phyloP scores from a whole-genome alignment of 2,888 invertebrate genomes.

The Ceratothoa steindachneri region DNA sequence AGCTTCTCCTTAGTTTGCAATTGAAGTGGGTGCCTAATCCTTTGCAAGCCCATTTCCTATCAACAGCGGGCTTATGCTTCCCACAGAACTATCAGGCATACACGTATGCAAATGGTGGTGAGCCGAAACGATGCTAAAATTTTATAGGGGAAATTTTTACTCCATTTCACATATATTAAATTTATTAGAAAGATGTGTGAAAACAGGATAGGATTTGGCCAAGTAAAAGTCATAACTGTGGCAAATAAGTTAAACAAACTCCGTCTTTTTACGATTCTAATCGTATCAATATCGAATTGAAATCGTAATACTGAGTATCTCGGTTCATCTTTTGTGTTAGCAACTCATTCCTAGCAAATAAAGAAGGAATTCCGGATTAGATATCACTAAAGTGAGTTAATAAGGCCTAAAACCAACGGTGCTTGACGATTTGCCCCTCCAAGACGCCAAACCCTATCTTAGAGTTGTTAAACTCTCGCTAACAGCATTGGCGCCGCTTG shows the following conservation, averaged over 20 bases:
- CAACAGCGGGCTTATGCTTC: no score
- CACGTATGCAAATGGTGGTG: no score
- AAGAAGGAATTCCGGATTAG: not conserved
- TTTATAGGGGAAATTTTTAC: no score
- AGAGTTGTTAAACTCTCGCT: constrained; percentile 5
- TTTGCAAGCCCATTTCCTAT: no score
- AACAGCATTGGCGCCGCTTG: not conserved
- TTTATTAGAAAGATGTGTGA: no score
- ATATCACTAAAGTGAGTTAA: constrained; percentile 33
- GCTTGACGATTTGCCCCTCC: not conserved
- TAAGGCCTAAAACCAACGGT: constrained; percentile 3
- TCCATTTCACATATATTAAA: no score
- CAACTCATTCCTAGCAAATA: not conserved
- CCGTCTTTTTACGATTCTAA: not conserved
- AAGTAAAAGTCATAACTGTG: no score
- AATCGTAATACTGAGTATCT: not conserved
- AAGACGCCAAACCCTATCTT: constrained; percentile 5
- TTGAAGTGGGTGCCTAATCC: no score
- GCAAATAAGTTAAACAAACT: not conserved
- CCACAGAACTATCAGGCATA: no score
- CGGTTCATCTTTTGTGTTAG: not conserved
- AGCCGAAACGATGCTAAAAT: no score
- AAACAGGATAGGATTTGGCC: no score
- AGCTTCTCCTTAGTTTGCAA: no score
- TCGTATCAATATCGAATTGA: not conserved